phyloP scores from a whole-genome alignment of 2,113 vertebrate species.

The Peucedramus taeniatus region DNA sequence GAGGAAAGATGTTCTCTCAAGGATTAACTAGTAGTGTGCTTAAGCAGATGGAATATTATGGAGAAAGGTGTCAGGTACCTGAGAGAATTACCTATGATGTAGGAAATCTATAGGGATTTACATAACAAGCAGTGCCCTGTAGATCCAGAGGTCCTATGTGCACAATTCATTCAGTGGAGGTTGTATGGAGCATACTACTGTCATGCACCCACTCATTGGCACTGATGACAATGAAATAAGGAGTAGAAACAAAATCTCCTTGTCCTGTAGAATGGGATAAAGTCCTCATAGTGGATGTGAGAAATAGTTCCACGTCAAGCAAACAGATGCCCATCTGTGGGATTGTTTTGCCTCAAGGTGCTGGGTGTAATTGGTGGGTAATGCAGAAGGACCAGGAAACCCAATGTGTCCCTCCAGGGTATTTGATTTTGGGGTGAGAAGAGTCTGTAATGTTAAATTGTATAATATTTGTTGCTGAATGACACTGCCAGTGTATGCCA shows the following conservation, averaged over 20 bases:
- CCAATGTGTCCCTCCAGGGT: no score
- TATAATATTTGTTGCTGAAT: background rate
- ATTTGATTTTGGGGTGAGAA: background rate
- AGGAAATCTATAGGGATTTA: background rate
- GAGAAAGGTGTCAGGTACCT: background rate
- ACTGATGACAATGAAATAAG: background rate
- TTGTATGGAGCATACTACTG: no score
- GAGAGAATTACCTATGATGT: background rate
- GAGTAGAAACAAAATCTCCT: background rate
- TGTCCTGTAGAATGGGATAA: no score
- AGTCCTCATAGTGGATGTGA: background rate
- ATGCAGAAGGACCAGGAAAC: background rate
- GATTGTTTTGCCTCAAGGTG: background rate
- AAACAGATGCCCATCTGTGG: background rate
- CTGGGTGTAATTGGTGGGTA: background rate
- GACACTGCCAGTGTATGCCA: background rate
- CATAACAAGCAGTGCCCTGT: background rate
- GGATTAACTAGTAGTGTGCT: accelerated
- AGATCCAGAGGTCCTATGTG: background rate
- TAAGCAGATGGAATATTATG: no score
- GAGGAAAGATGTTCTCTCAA: background rate
- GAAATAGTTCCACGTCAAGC: background rate
- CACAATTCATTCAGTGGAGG: accelerated
- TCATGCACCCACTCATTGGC: no score
- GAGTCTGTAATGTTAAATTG: background rate